A percentile compares a stretch with the other conserved stretches of the same genome.
Conservation (phyloP, 2,113 vertebrate species). For the Lepisosteus osseus region DNA sequence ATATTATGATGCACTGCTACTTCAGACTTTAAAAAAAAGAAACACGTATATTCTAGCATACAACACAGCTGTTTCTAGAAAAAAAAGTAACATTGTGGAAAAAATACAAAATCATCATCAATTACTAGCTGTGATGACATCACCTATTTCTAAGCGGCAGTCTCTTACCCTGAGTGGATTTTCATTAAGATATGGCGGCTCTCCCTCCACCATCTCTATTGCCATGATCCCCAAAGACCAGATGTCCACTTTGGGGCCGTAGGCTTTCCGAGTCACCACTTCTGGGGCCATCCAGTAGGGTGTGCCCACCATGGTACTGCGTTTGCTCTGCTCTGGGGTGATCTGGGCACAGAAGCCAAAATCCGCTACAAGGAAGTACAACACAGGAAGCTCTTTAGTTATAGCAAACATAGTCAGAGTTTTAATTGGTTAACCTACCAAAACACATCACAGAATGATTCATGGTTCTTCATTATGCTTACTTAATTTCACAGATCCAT, state of each 20-base stretch:
- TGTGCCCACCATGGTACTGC: conserved; percentile 97
- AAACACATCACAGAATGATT: too few species aligned
- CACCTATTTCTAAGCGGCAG: not conserved
- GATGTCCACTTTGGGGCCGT: conserved; percentile 96
- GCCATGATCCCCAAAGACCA: conserved; percentile 99
- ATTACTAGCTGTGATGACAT: too few species aligned
- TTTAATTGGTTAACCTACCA: not conserved
- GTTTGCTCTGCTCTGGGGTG: conserved; percentile 96
- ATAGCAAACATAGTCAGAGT: too few species aligned
- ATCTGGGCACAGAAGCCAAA: conserved; percentile 99
- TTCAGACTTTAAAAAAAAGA: too few species aligned
- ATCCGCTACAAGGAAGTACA: conserved; percentile 73
- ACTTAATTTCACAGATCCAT: conserved; percentile 97
- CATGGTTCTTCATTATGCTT: conserved; percentile 44
- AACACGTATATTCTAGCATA: too few species aligned
- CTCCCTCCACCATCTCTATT: conserved; percentile 98
- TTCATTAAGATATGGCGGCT: conserved; percentile 97
- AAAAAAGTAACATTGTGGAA: not conserved
- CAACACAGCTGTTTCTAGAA: not conserved
- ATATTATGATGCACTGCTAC: too few species aligned
- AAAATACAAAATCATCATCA: too few species aligned
- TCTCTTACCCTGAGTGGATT: conserved; percentile 95
- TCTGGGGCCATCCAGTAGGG: conserved; percentile 99
- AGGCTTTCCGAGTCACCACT: conserved; percentile 95
- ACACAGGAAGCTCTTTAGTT: not conserved